phyloP scores from a whole-genome alignment of 1,140 invertebrate species.

The Octopus bimaculoides region DNA sequence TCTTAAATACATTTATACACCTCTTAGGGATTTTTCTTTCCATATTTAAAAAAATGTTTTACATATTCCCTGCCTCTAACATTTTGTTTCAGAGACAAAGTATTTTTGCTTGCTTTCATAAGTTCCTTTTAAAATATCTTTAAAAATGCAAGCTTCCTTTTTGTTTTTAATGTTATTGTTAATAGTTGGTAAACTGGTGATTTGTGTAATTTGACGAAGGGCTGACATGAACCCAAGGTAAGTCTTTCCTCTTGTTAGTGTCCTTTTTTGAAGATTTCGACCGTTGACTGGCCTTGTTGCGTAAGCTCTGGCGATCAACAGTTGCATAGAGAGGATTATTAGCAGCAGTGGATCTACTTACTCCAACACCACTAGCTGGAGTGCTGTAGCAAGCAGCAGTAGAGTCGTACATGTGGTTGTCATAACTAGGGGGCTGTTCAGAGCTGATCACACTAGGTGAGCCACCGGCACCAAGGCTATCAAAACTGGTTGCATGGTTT shows the following conservation, averaged over 20 bases:
- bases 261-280: constrained; percentile 21
- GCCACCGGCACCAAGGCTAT: constrained; percentile 18
- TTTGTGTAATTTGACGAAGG: constrained; percentile 26
- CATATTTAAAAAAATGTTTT: too few species aligned
- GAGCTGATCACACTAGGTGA: constrained; percentile 25
- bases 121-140: too few species aligned
- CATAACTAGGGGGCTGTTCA: constrained; percentile 48
- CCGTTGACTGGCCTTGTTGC: constrained; percentile 40
- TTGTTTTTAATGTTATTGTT: too few species aligned
- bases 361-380: not conserved
- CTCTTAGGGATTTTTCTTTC: too few species aligned
- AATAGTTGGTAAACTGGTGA: not conserved
- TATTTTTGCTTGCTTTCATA: too few species aligned
- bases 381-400: constrained; percentile 10
- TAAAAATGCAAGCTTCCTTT: too few species aligned
- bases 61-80: too few species aligned
- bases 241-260: constrained; percentile 32
- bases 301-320: constrained; percentile 44
- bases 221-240: constrained; percentile 53
- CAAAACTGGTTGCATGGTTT: constrained; percentile 16
- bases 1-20: too few species aligned
- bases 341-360: constrained; percentile 24
- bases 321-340: constrained; percentile 25
- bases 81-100: too few species aligned
- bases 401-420: constrained; percentile 44